These are phyloP conservation scores for Arion vulgaris DNA, from an alignment of 1,140 invertebrate species.

Conservation along the genomic window DNA sequence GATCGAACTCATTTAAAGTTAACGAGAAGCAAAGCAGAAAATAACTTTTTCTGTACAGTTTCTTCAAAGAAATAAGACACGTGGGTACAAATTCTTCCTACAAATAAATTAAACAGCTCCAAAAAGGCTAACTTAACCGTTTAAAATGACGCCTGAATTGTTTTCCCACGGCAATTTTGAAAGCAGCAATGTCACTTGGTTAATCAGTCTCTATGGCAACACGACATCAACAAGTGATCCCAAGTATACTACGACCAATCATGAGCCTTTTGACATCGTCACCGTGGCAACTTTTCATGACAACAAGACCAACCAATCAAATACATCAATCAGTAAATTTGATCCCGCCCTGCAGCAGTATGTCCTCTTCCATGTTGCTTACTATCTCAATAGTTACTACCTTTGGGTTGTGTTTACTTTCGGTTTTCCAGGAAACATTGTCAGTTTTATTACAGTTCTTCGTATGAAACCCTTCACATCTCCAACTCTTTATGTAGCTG, in stretches of 20 bases:
- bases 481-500: conserved; percentile 53
- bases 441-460: conserved; percentile 53
- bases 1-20: too few species aligned
- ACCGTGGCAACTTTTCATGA: not conserved
- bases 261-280: not conserved
- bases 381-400: conserved; percentile 58
- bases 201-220: not conserved
- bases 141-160: too few species aligned
- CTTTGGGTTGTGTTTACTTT: conserved; percentile 54
- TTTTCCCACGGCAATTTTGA: too few species aligned
- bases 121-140: too few species aligned
- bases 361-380: conserved; percentile 31
- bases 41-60: too few species aligned
- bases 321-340: not conserved
- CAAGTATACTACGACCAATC: not conserved
- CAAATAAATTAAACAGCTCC: too few species aligned
- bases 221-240: not conserved
- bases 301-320: not conserved
- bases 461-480: conserved; percentile 54
- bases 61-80: too few species aligned
- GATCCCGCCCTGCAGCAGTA: conserved; percentile 32
- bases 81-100: too few species aligned
- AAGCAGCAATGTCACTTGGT: too few species aligned
- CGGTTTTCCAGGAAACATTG: conserved; percentile 59
- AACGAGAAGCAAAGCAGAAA: too few species aligned